Conservation (phyloP, 2,888 invertebrate species). For the Coelopa pilipes region DNA sequence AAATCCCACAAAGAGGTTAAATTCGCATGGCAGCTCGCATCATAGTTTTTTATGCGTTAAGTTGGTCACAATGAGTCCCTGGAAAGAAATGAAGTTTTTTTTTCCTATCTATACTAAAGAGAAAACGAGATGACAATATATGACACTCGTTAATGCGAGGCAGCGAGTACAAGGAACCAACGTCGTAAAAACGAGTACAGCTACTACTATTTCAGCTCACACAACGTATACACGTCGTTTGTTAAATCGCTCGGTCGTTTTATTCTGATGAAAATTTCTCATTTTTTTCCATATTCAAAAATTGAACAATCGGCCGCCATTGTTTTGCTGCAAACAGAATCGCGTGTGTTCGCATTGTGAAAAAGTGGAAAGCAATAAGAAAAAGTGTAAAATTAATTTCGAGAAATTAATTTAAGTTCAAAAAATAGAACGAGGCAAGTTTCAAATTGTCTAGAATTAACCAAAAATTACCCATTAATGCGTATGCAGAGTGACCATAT, state of each 20-base stretch:
- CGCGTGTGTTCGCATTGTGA: slow-evolving; percentile 32
- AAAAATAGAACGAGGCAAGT: slow-evolving; percentile 23
- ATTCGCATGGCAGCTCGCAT: background rate
- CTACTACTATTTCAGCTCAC: slow-evolving; percentile 33
- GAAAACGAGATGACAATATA: slow-evolving; percentile 9
- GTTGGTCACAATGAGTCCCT: background rate
- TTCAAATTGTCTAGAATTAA: slow-evolving; percentile 15
- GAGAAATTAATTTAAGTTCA: slow-evolving; percentile 8
- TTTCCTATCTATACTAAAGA: background rate
- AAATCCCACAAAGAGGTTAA: background rate
- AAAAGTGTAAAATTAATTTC: slow-evolving; percentile 20
- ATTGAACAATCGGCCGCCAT: slow-evolving; percentile 50
- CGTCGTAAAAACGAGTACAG: slow-evolving; percentile 42
- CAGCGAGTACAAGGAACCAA: slow-evolving; percentile 34
- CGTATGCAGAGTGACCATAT: slow-evolving; percentile 36
- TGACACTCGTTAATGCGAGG: slow-evolving; percentile 15
- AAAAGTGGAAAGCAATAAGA: slow-evolving; percentile 4
- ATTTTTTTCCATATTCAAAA: slow-evolving; percentile 35
- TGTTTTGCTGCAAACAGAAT: slow-evolving; percentile 44
- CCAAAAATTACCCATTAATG: slow-evolving; percentile 20
- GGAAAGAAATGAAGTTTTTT: slow-evolving; percentile 1
- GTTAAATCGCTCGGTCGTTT: slow-evolving; percentile 24
- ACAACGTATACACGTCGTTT: slow-evolving; percentile 30
- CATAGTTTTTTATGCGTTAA: background rate
- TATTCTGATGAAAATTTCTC: slow-evolving; percentile 31